Evolutionary conservation across 2,797 vertebrate genomes (phyloP), one percentile per base, ranked within the genome.

Genomic region (Sternarchorhynchus goeldii): DNA sequence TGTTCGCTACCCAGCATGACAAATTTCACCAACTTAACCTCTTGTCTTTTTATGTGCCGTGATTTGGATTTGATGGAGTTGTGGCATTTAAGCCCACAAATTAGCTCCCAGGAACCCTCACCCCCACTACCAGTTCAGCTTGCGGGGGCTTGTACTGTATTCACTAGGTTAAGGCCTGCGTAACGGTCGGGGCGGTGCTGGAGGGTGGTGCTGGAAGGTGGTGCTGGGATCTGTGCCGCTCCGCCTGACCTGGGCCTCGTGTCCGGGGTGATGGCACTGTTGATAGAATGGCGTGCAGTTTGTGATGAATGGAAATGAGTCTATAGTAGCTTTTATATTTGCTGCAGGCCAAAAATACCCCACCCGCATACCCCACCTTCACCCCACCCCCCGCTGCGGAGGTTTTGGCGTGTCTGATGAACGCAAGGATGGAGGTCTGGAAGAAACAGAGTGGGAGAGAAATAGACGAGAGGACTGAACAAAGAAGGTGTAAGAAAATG

Each of bases 271-370:
- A 45, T 45, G 41, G 41, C 7, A 45, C 41, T 10, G 7, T 8
- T 45, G 41, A 3, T 10, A 45, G 41, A 2, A 8, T 10, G 41
- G 41, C 41, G 41, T 8, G 10, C 41, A 87, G 88, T 84, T 87
- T 84, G 86, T 90, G 89, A 91, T 90, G 92, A 91, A 92, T 91
- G 90, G 88, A 90, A 86, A 87, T 90, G 89, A 88, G 90, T 91
- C 86, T 86, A 85, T 73, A 81, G 85, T 86, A 88, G 85, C 87
- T 88, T 88, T 88, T 75, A 85, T 81, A 71, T 84, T 89, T 87
- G 86, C 87, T 85, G 85, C 85, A 76, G 89, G 86, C 83, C 81
- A 83, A 69, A 25, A 25, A 25, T 25, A 25, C 25, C 25, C 25
- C 25, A 25, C 25, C 25, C n/a, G n/a, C n/a, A n/a, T n/a, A n/a